Evolutionary conservation across 2,797 vertebrate species (phyloP).

Genomic region (Alcedo quadribrachys): DNA sequence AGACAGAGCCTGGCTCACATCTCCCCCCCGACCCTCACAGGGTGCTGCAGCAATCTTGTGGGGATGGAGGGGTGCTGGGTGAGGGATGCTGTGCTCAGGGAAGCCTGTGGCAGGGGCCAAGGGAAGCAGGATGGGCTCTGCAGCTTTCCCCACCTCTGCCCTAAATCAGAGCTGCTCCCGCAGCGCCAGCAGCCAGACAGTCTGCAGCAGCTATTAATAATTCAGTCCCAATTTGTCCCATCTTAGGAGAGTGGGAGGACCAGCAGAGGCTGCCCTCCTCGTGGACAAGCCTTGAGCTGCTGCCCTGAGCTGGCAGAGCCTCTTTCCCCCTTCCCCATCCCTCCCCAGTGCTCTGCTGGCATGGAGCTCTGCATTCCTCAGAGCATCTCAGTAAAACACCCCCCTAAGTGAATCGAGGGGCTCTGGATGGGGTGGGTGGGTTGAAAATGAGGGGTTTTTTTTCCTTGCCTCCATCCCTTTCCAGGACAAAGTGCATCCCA

Average conservation of each 20-base stretch:
- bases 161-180: constrained; percentile 18
- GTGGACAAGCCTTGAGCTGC: not conserved
- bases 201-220: constrained; percentile 77
- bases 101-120: not conserved
- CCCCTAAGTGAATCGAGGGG: no score
- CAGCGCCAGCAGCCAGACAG: constrained; percentile 56
- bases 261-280: not conserved
- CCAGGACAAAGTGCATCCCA: not conserved
- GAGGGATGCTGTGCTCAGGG: not conserved
- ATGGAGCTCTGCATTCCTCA: no score
- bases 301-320: not conserved
- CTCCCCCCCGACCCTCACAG: not conserved
- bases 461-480: not conserved
- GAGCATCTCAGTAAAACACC: no score
- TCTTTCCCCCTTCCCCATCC: not conserved
- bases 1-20: not conserved
- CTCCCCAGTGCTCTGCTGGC: not conserved
- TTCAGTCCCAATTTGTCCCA: constrained; percentile 70
- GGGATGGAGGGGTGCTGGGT: not conserved
- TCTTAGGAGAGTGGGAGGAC: constrained; percentile 8
- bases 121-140: not conserved
- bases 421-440: no score
- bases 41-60: not conserved
- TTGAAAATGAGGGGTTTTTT: not conserved
- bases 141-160: not conserved